Evolutionary conservation across 2,113 vertebrate species (phyloP).

Genomic region (Psephotus haematonotus): DNA sequence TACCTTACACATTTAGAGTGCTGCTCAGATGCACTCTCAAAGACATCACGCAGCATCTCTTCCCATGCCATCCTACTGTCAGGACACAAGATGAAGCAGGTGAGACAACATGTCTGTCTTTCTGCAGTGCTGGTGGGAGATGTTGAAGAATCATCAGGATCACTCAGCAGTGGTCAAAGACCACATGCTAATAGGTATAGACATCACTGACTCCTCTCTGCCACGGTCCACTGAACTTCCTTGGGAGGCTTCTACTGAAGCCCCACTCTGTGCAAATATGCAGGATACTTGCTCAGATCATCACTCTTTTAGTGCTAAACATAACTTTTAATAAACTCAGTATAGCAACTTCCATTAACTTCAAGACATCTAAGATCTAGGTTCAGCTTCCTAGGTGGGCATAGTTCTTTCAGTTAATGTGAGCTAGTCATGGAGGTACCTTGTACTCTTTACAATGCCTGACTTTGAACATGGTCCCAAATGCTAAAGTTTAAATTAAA

Average conservation of each 20-base stretch:
- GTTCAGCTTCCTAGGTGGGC: background rate
- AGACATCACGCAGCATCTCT: background rate
- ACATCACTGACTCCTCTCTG: background rate
- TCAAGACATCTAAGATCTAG: background rate
- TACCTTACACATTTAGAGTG: background rate
- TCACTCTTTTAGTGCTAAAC: background rate
- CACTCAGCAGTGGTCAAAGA: fast-evolving
- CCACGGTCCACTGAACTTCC: background rate
- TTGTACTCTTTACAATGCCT: background rate
- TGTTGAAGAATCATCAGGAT: background rate
- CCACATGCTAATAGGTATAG: fast-evolving
- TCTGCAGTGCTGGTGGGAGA: background rate
- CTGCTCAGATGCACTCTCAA: background rate
- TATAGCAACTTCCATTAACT: background rate
- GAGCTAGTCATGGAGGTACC: background rate
- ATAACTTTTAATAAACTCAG: background rate
- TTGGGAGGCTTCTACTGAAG: background rate
- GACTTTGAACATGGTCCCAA: background rate
- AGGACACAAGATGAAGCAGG: background rate
- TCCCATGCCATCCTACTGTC: background rate
- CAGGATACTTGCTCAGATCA: background rate
- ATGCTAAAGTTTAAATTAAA: background rate
- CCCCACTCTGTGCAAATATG: background rate
- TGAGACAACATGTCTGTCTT: background rate
- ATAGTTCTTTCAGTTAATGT: background rate